These are phyloP conservation scores for Siniperca chuatsi DNA, from an alignment of 2,113 vertebrate genomes.

Conservation along the genomic window DNA sequence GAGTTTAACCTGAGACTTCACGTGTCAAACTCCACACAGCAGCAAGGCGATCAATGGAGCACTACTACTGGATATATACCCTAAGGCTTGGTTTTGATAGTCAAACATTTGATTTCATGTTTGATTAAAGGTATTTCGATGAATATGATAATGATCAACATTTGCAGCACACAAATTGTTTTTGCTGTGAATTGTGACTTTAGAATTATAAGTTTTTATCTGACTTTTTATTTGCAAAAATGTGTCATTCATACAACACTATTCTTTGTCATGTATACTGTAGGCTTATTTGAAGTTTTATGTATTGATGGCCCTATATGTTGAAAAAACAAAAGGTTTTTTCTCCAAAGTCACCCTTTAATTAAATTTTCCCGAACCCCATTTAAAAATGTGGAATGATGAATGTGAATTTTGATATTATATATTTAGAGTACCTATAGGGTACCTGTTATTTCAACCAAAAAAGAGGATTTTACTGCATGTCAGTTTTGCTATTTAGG, in stretches of 20 bases:
- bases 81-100: background rate
- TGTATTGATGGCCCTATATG: background rate
- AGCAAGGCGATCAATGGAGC: conserved; percentile 11
- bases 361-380: background rate
- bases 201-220: background rate
- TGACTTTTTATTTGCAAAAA: background rate
- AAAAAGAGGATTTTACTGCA: background rate
- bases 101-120: background rate
- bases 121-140: background rate
- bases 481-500: background rate
- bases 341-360: background rate
- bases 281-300: background rate
- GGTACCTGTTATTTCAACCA: background rate
- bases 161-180: background rate
- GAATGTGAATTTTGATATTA: background rate
- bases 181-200: background rate
- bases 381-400: background rate
- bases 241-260: background rate
- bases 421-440: background rate
- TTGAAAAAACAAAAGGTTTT: background rate
- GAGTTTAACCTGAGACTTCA: conserved; percentile 60
- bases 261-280: too few species aligned
- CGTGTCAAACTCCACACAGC: conserved; percentile 38
- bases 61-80: conserved; percentile 2
- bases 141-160: background rate